Conservation (phyloP, 2,797 vertebrate genomes). For the Cyprinodon diabolis region DNA sequence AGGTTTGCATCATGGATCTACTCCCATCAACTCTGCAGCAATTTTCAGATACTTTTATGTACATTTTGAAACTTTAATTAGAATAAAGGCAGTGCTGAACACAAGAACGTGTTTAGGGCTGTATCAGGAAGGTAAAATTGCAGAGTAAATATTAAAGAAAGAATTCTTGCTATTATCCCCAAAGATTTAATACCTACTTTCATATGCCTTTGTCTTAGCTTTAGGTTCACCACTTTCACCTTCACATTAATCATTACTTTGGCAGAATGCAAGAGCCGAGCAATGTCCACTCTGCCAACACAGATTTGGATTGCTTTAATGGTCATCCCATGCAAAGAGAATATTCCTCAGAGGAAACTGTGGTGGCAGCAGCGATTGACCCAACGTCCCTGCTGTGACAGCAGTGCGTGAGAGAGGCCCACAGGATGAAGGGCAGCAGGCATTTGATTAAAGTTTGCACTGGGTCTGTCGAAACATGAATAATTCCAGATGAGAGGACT, state of each 20-base stretch:
- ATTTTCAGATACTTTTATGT: background rate
- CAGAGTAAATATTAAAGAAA: background rate
- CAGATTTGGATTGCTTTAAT: conserved; percentile 63
- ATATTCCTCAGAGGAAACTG: conserved; percentile 58
- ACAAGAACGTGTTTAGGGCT: background rate
- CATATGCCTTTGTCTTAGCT: conserved; percentile 41
- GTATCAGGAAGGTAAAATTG: conserved; percentile 1
- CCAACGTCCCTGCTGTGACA: conserved; percentile 54
- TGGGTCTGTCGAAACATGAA: conserved; percentile 63
- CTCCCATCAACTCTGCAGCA: background rate
- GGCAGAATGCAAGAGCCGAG: conserved; percentile 45
- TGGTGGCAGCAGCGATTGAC: conserved; percentile 65
- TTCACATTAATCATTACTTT: conserved; percentile 64
- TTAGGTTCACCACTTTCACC: conserved; percentile 24
- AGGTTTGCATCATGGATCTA: background rate
- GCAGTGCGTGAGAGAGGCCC: conserved; percentile 51
- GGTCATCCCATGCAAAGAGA: conserved; percentile 41
- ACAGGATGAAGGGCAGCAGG: conserved; percentile 47
- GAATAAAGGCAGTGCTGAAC: background rate
- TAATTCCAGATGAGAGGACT: conserved; percentile 65
- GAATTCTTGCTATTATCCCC: conserved; percentile 9
- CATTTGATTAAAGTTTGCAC: conserved; percentile 67
- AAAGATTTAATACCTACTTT: conserved; percentile 29
- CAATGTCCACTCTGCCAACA: conserved; percentile 46
- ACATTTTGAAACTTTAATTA: background rate